phyloP scores from a whole-genome alignment of 2,888 invertebrate genomes.

The Trachelus stipa region DNA sequence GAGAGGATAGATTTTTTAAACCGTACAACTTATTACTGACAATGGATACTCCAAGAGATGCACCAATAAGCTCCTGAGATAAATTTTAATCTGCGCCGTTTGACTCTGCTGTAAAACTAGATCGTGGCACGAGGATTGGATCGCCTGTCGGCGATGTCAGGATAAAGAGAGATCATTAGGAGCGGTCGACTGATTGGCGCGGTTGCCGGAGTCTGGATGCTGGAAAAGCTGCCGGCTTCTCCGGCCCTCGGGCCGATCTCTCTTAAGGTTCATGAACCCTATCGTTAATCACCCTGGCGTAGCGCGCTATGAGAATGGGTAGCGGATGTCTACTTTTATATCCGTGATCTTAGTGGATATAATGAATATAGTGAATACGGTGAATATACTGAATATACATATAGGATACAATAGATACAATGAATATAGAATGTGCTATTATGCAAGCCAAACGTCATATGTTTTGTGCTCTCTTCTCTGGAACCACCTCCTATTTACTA shows the following conservation, averaged over 20 bases:
- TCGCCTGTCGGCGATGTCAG: background rate
- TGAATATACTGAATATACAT: background rate
- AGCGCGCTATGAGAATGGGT: background rate
- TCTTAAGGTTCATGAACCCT: constrained; percentile 3
- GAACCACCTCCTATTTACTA: constrained; percentile 17
- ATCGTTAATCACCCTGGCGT: constrained; percentile 1
- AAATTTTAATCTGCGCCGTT: background rate
- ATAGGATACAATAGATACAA: background rate
- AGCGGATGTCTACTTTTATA: background rate
- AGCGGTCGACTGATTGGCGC: background rate
- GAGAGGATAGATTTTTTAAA: background rate
- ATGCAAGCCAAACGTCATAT: background rate
- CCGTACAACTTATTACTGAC: background rate
- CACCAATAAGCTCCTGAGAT: background rate
- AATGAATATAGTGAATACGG: background rate
- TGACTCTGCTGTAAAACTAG: background rate
- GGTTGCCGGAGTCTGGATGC: background rate
- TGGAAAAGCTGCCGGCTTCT: background rate
- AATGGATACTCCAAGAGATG: background rate
- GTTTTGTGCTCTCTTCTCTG: background rate
- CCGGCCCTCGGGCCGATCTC: background rate
- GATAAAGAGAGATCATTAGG: background rate
- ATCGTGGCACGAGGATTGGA: background rate
- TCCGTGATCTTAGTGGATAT: background rate
- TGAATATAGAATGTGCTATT: background rate